Evolutionary conservation across 2,113 vertebrate genomes (phyloP).

Genomic region (Oryzias curvinotus): DNA sequence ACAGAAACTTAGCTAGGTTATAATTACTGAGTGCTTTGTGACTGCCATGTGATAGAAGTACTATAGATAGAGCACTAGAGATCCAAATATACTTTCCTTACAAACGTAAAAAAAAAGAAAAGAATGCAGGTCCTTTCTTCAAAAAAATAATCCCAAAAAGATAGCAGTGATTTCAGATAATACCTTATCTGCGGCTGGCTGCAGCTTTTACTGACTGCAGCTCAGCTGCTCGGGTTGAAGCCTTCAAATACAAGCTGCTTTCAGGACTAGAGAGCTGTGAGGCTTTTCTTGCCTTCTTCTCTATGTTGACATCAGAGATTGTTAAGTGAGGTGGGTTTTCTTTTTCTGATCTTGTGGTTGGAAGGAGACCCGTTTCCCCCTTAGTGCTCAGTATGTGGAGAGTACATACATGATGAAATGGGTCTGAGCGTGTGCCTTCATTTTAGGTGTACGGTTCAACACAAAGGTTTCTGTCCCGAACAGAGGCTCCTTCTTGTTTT

Average conservation of each 20-base stretch:
- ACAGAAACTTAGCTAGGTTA: constrained; percentile 64
- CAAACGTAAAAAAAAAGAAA: constrained; percentile 6
- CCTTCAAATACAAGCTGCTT: constrained; percentile 20
- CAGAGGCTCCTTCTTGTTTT: not conserved
- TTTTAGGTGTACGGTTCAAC: not conserved
- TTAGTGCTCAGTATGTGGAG: constrained; percentile 17
- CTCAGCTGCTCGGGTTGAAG: constrained; percentile 9
- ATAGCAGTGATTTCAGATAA: constrained; percentile 48
- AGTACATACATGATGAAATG: constrained; percentile 1
- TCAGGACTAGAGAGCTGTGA: constrained; percentile 29
- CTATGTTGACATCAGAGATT: constrained; percentile 22
- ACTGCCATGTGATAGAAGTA: constrained; percentile 71
- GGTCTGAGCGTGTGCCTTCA: not conserved
- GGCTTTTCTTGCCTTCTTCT: constrained; percentile 31
- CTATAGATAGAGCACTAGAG: constrained; percentile 60
- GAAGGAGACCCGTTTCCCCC: constrained; percentile 15
- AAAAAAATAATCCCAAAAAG: constrained; percentile 11
- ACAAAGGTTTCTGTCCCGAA: not conserved
- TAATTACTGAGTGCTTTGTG: constrained; percentile 72
- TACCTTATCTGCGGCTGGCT: constrained; percentile 31
- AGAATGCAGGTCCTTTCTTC: constrained; percentile 31
- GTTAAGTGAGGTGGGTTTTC: constrained; percentile 38
- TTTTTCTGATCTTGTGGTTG: constrained; percentile 20
- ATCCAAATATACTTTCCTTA: constrained; percentile 64
- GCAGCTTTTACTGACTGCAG: constrained; percentile 20